Conservation (phyloP, 2,888 invertebrate species). For the Entomobrya multifasciata region DNA sequence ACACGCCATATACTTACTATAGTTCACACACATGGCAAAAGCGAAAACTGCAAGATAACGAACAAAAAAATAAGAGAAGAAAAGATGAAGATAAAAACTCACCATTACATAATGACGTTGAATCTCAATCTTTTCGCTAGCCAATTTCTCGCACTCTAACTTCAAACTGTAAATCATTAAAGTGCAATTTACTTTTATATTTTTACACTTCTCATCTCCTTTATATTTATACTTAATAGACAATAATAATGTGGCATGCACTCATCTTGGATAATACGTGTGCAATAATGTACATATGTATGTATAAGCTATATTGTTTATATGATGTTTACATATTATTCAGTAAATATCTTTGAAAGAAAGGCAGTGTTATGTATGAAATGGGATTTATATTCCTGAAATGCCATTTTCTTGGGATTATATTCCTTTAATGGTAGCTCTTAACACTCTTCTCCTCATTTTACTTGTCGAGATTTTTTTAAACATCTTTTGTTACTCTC, state of each 20-base stretch:
- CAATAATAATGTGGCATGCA: not conserved
- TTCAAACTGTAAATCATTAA: constrained; percentile 82
- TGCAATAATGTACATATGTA: not conserved
- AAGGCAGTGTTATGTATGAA: constrained; percentile 6
- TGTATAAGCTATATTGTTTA: not conserved
- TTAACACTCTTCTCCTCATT: constrained; percentile 43
- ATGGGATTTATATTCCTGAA: constrained; percentile 36
- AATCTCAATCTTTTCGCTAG: constrained; percentile 84
- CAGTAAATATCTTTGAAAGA: constrained; percentile 23
- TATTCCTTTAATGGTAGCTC: constrained; percentile 53
- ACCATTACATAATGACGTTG: constrained; percentile 85
- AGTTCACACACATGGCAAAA: not conserved
- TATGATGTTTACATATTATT: no score
- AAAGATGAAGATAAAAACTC: constrained; percentile 80
- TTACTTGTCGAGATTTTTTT: not conserved
- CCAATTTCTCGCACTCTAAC: constrained; percentile 84
- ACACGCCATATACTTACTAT: not conserved
- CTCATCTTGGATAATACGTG: not conserved
- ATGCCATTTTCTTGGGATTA: constrained; percentile 57
- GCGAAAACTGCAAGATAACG: not conserved
- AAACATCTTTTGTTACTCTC: constrained; percentile 13
- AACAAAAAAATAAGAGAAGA: constrained; percentile 30
- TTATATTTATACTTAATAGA: not conserved
- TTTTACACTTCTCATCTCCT: constrained; percentile 47
- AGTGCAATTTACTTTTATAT: constrained; percentile 67